A percentile compares a stretch with the other conserved stretches of the same genome.
These are phyloP conservation scores for Trichonephila inaurata DNA, from an alignment of 1,140 invertebrate genomes.

Conservation along the genomic window DNA sequence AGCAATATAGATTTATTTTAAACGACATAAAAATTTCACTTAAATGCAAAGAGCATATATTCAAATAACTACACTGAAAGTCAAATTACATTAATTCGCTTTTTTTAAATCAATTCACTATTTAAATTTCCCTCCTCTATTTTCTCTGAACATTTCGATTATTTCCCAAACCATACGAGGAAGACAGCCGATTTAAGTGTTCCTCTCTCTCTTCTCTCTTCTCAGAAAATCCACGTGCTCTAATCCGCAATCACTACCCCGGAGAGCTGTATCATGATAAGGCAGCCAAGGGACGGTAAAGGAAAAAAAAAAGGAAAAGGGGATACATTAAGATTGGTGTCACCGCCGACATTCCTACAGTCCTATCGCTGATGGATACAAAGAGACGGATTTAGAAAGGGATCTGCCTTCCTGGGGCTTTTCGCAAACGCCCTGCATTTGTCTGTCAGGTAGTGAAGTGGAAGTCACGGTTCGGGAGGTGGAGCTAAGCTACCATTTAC, in stretches of 20 bases:
- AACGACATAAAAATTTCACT: no score
- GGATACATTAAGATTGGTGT: background rate
- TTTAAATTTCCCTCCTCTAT: background rate
- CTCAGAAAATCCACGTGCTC: background rate
- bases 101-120: background rate
- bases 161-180: background rate
- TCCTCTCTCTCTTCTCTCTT: background rate
- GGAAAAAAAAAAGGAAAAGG: background rate
- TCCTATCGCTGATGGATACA: constrained; percentile 25
- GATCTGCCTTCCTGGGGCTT: background rate
- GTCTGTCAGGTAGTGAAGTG: constrained; percentile 41
- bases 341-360: constrained; percentile 4
- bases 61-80: no score
- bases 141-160: background rate
- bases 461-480: constrained; percentile 36
- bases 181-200: background rate
- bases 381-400: constrained; percentile 14
- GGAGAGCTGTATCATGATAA: constrained; percentile 2
- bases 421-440: constrained; percentile 27
- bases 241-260: background rate
- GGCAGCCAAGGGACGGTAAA: background rate
- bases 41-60: no score
- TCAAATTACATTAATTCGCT: no score
- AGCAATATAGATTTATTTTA: no score
- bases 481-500: constrained; percentile 36